These are phyloP conservation scores for Neogobius melanostomus DNA, from an alignment of 2,113 vertebrate genomes.

Conservation along the genomic window DNA sequence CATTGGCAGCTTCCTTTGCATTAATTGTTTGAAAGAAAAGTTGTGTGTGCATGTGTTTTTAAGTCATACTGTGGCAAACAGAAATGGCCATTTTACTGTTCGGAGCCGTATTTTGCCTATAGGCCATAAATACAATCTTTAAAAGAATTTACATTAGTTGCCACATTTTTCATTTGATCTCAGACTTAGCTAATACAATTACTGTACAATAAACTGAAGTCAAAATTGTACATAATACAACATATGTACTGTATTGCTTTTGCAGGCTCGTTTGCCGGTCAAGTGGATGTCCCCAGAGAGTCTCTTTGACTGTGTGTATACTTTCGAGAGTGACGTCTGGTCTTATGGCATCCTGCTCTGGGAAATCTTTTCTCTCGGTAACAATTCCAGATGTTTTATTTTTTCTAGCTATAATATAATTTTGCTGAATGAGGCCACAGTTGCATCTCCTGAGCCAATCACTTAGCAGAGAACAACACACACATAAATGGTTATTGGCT, in stretches of 20 bases:
- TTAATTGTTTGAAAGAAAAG: not conserved
- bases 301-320: constrained; percentile 95
- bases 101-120: no score
- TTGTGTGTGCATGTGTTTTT: not conserved
- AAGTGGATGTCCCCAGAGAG: constrained; percentile 99
- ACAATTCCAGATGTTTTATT: constrained; percentile 23
- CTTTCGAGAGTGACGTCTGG: constrained; percentile 97
- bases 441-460: constrained; percentile 19
- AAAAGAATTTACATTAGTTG: no score
- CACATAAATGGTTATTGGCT: constrained; percentile 21
- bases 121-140: no score
- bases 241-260: not conserved
- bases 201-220: no score
- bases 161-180: no score
- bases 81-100: no score
- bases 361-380: constrained; percentile 98
- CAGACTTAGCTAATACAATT: no score
- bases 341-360: constrained; percentile 97
- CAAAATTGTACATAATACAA: no score
- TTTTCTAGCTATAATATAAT: constrained; percentile 18
- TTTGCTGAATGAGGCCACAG: constrained; percentile 11
- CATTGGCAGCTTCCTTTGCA: not conserved
- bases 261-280: constrained; percentile 93
- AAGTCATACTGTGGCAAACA: no score
- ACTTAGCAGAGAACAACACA: constrained; percentile 17